Evolutionary conservation across 1,140 invertebrate genomes (phyloP).

Genomic region (Tetranychus cinnabarinus): DNA sequence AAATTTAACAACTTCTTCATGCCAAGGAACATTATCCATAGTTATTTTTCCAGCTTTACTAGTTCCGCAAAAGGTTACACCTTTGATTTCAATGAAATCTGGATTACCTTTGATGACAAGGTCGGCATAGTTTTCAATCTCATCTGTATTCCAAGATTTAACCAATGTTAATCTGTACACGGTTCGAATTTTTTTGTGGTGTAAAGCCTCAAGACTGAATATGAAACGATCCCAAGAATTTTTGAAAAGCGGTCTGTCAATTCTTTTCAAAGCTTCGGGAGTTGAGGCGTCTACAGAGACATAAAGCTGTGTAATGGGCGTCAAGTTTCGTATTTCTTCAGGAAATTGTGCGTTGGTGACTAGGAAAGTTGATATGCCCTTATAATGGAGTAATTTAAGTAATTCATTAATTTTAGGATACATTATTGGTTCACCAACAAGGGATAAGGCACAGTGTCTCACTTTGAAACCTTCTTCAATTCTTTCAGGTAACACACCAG

Average conservation of each 20-base stretch:
- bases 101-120: constrained; percentile 32
- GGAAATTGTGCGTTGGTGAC: constrained; percentile 40
- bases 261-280: constrained; percentile 37
- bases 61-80: constrained; percentile 37
- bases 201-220: constrained; percentile 29
- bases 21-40: constrained; percentile 41
- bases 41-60: constrained; percentile 29
- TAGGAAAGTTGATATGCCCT: constrained; percentile 32
- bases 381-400: constrained; percentile 27
- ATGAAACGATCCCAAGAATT: constrained; percentile 38
- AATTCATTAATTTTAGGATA: constrained; percentile 38
- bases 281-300: constrained; percentile 37
- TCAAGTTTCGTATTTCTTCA: constrained; percentile 29
- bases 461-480: constrained; percentile 28
- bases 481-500: constrained; percentile 29
- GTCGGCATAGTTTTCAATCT: constrained; percentile 33
- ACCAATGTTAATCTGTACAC: constrained; percentile 38
- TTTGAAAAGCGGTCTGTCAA: constrained; percentile 34
- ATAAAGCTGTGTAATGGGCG: constrained; percentile 37
- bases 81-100: constrained; percentile 42
- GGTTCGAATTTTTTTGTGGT: constrained; percentile 33
- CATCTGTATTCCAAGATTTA: constrained; percentile 35
- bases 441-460: constrained; percentile 35
- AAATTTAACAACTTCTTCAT: constrained; percentile 34
- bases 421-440: constrained; percentile 42